Base-by-base conservation (phyloP, 2,888 invertebrate species). In the Sinhomidia bicolor region DNA sequence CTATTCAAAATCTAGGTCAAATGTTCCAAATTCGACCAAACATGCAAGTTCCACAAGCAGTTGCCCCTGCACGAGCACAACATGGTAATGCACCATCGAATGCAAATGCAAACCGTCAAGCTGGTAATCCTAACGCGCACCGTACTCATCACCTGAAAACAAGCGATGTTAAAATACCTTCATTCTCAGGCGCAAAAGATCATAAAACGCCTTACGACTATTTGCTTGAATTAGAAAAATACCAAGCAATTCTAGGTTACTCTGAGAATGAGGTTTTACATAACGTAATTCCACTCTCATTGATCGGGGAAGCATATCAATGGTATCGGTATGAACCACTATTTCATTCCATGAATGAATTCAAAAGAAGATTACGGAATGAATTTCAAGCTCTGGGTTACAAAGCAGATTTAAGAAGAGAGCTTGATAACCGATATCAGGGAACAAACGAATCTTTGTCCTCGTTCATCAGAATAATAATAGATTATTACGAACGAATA, bases 201-300 rank as follows among this genome's bases (percentile, higher is more conserved):
- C 20, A 12, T 20, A 86, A 89, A 23, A 88, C 89, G 6, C 89
- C 89, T 0, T 89, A 83, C 62, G 89, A 89, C 51, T 89, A 78
- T 74, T 60, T 89, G 20, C n/a, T 81, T 5, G 89, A 89, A 26
- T 44, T 89, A 1, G 85, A 87, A 57, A 79, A 81, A 23, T 89
- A 89, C 62, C 87, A 88, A 44, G 20, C 29, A 12, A 65, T 88
- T 17, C 32, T 88, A 9, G 80, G 85, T 1, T 88, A 85, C 26
- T 57, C 47, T 36, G 81, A 78, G 1, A 26, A n/a, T 0, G 68
- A 89, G 44, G 74, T 89, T 82, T n/a, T 89, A 17, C 26, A 62
- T 32, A 71, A 80, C 9, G 89, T 89, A 0, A 47, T 89, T 17
- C 89, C 88, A 2, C 44, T 84, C n/a, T 54, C 89, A n/a, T 17